Conservation (phyloP, 2,888 invertebrate species). For the Leptogaster cylindrica region DNA sequence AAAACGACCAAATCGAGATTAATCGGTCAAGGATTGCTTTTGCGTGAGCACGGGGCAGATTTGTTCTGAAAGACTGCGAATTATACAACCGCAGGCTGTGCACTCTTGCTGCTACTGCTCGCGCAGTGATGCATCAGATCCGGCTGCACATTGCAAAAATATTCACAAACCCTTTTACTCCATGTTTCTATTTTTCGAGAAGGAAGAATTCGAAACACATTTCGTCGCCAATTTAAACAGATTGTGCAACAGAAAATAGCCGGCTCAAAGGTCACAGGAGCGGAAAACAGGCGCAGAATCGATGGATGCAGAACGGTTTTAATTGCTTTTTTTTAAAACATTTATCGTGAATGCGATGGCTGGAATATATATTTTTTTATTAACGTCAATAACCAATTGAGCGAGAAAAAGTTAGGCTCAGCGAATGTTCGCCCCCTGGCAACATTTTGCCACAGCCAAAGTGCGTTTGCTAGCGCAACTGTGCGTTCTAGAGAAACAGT, state of each 20-base stretch:
- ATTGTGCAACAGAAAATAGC: constrained; percentile 19
- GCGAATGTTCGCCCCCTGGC: constrained; percentile 28
- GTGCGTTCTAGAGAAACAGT: constrained; percentile 31
- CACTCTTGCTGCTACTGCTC: constrained; percentile 43
- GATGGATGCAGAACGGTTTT: constrained; percentile 22
- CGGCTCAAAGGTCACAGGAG: constrained; percentile 29
- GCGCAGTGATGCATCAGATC: constrained; percentile 11
- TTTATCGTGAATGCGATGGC: constrained; percentile 30
- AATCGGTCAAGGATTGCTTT: constrained; percentile 47
- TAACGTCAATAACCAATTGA: constrained; percentile 26
- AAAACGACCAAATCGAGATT: constrained; percentile 45
- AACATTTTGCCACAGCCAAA: background rate
- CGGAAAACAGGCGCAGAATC: constrained; percentile 25
- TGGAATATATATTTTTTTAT: no score
- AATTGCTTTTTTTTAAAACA: constrained; percentile 24
- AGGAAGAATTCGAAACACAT: background rate
- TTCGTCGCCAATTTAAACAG: constrained; percentile 12
- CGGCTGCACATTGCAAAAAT: constrained; percentile 47
- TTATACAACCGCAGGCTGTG: constrained; percentile 25
- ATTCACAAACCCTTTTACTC: background rate
- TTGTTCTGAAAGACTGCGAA: constrained; percentile 26
- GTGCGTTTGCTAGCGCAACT: constrained; percentile 18
- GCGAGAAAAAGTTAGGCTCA: constrained; percentile 26
- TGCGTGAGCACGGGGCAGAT: constrained; percentile 33
- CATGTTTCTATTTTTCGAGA: background rate